Base-by-base conservation (phyloP, 2,888 invertebrate genomes). In the Hyles lineata region DNA sequence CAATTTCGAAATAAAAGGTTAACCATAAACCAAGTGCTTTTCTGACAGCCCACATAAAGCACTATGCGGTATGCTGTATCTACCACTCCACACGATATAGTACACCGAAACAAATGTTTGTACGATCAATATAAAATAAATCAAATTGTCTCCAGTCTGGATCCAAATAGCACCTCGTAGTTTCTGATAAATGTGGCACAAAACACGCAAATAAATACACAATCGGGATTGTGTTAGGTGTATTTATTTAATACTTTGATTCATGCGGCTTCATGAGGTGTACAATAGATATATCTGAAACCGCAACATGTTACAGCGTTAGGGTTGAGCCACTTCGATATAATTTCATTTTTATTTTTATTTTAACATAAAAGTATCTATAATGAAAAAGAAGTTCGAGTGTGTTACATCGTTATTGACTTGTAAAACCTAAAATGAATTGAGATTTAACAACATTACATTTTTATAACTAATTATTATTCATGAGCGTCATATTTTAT, bases 281-380 rank as follows among this genome's bases (percentile, higher is more conserved):
- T 63, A 43, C 43, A 62, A 62, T 62, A 43, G 43, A 43, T 63
- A 62, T 35, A 32, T 62, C 62, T 21, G 11, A 63, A 63, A 35
- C 21, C 15, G 5, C 43, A 21, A 35, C 43, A 15, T 63, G 32
- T 11, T n/a, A 43, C 35, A 63, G 15, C 63, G 11, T 63, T 15
- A 63, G 63, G 63, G 63, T 23, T 63, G 63, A 9, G 21, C 11
- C 63, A 43, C 63, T 21, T 35, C 35, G 7, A 60, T 23, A 60
- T 15, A 15, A 25, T 17, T 61, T 32, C 6, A 61, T 43, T 19
- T 61, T 32, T 32, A 8, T 25, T 25, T 61, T 32, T 32, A 8
- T 25, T 25, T 25, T 17, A 29, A 7, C 2, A 17, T 11, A 17
- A 4, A 29, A 15, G 9, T 59, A 11, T 8, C 8, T 11, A 23